Evolutionary conservation across 1,140 invertebrate genomes (phyloP), one percentile per base, ranked within the genome.

Genomic region (Micrasema minimum): DNA sequence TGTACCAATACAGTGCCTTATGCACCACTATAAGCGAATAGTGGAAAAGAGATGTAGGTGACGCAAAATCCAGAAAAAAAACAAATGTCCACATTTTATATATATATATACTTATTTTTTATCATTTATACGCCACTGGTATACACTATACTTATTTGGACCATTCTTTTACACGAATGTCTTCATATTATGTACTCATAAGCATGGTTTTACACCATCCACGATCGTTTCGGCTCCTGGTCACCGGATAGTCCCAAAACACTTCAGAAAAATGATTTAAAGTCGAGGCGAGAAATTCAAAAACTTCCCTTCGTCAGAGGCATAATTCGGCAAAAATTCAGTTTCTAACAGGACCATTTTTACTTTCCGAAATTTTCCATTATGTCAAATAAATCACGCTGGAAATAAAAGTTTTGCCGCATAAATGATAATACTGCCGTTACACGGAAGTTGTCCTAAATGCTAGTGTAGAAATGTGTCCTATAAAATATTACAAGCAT

Each of bases 321-420:
- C 55, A 59, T 59, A 59, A 53, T 59, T 59, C 37, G 37, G 37
- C 37, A 38, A 57, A 59, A 59, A 16, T 11, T 41, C 12, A 37
- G 18, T 37, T 59, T 59, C 23, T 3, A 6, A 59, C 55, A 4
- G 55, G 31, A 16, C 7, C 55, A 55, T 38, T 59, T 59, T 59
- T 59, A 59, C 38, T 38, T 59, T n/a, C 55, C 55, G 35, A 59
- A 59, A 38, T 59, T 59, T 37, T 31, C 55, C 55, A 59, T 59
- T 59, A 59, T 59, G 55, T 59, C 55, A 59, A 38, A 59, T 59
- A 59, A 59, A 59, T 59, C 55, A 59, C 31, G 10, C 38, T 20
- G 55, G 37, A 59, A 59, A 59, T 59, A 59, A 59, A 59, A 59
- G 55, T 59, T 59, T 20, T 38, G 55, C 55, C 55, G 55, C 55